Evolutionary conservation across 2,888 invertebrate species (phyloP).

Genomic region (Meganola albula): DNA sequence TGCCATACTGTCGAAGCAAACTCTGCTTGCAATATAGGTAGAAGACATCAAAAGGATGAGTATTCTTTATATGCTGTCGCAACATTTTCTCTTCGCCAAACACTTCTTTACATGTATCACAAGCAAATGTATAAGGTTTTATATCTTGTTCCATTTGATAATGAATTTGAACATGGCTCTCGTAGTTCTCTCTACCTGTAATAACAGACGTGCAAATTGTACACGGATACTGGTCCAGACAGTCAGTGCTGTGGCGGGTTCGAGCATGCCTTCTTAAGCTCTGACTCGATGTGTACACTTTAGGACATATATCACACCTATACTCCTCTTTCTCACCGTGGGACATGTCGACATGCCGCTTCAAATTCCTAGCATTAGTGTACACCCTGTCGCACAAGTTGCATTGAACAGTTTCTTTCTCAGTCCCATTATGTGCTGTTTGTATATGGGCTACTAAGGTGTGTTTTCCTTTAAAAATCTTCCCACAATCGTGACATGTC

Average conservation of each 20-base stretch:
- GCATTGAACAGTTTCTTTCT: constrained; percentile 38
- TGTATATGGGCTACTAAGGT: constrained; percentile 49
- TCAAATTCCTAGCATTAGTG: constrained; percentile 49
- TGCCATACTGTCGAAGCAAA: constrained; percentile 31
- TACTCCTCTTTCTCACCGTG: constrained; percentile 48
- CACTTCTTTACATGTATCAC: constrained; percentile 37
- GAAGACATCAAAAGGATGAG: constrained; percentile 53
- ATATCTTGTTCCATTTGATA: constrained; percentile 14
- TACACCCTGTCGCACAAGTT: constrained; percentile 48
- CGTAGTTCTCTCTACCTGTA: constrained; percentile 31
- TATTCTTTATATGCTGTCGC: constrained; percentile 47
- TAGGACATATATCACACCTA: constrained; percentile 51
- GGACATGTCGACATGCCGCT: constrained; percentile 50
- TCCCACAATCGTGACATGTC: constrained; percentile 50
- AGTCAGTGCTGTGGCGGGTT: constrained; percentile 36
- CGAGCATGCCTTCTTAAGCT: constrained; percentile 46
- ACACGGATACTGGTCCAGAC: constrained; percentile 28
- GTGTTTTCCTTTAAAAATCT: constrained; percentile 46
- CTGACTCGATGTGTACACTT: constrained; percentile 55
- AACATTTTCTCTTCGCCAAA: constrained; percentile 42
- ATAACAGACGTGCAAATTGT: constrained; percentile 31
- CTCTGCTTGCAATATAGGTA: constrained; percentile 53
- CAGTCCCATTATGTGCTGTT: constrained; percentile 29
- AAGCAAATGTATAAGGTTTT: constrained; percentile 23
- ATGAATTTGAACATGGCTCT: constrained; percentile 29